These are phyloP conservation scores for Lycodopsis pacificus DNA, from an alignment of 2,797 vertebrate species.

Conservation along the genomic window DNA sequence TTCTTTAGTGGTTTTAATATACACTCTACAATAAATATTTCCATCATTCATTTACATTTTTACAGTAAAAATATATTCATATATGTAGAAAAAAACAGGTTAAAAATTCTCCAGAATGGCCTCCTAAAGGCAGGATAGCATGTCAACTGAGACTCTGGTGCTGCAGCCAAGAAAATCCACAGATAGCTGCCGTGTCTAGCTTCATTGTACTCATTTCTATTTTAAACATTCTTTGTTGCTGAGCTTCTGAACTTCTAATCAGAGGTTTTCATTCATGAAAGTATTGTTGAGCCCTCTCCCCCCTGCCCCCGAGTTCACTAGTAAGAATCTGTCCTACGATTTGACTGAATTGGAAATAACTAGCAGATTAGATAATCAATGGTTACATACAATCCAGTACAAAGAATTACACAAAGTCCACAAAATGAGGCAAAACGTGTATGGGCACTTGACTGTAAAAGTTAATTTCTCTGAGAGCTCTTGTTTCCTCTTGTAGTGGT, in stretches of 20 bases:
- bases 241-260: constrained; percentile 61
- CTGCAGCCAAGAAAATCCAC: constrained; percentile 71
- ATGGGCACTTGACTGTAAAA: constrained; percentile 67
- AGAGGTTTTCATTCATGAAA: constrained; percentile 48
- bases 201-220: constrained; percentile 65
- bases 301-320: constrained; percentile 51
- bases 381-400: constrained; percentile 79
- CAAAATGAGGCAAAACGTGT: constrained; percentile 65
- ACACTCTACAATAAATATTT: constrained; percentile 98
- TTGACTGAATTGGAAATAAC: constrained; percentile 75
- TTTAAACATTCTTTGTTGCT: constrained; percentile 68
- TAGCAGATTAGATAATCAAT: constrained; percentile 78
- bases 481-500: constrained; percentile 56
- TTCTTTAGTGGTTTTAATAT: constrained; percentile 92
- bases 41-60: constrained; percentile 91
- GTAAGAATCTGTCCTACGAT: constrained; percentile 58
- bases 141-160: constrained; percentile 66
- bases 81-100: constrained; percentile 78
- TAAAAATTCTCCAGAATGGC: constrained; percentile 67
- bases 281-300: constrained; percentile 36
- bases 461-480: constrained; percentile 59
- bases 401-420: constrained; percentile 73
- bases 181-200: constrained; percentile 84
- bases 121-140: constrained; percentile 63
- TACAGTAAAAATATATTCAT: constrained; percentile 88